These are phyloP conservation scores for Drosophila incognita DNA, from an alignment of 2,888 invertebrate genomes.

Conservation along the genomic window DNA sequence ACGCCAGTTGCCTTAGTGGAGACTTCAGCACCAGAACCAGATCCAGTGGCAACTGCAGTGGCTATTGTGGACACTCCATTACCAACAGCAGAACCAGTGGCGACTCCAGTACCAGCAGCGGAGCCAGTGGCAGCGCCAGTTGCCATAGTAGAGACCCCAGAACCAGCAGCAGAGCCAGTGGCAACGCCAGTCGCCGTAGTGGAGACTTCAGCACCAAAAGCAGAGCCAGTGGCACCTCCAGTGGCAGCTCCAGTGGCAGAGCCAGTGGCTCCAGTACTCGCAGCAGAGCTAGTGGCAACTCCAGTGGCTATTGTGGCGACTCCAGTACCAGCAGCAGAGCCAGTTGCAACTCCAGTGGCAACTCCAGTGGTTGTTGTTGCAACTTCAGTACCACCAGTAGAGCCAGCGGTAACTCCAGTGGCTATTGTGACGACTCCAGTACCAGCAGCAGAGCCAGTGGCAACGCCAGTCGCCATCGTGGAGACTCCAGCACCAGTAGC, in stretches of 20 bases:
- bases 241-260: no score
- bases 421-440: neutral
- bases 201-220: neutral
- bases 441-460: neutral
- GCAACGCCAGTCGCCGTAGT: neutral
- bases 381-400: neutral
- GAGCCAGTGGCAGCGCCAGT: no score
- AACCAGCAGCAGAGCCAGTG: neutral
- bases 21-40: no score
- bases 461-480: no score
- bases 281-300: neutral
- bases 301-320: no score
- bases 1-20: no score
- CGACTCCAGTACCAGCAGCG: no score
- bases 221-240: neutral
- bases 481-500: neutral
- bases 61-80: no score
- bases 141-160: no score
- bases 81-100: no score
- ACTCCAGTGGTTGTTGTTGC: neutral
- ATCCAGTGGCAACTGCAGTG: no score
- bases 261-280: neutral
- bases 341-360: rapidly evolving
- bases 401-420: neutral
- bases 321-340: no score